A percentile compares a stretch with the other conserved stretches of the same genome.
These are phyloP conservation scores for Crossaster papposus DNA, from an alignment of 53 echinoderm and acorn worm species.

Conservation along the genomic window DNA sequence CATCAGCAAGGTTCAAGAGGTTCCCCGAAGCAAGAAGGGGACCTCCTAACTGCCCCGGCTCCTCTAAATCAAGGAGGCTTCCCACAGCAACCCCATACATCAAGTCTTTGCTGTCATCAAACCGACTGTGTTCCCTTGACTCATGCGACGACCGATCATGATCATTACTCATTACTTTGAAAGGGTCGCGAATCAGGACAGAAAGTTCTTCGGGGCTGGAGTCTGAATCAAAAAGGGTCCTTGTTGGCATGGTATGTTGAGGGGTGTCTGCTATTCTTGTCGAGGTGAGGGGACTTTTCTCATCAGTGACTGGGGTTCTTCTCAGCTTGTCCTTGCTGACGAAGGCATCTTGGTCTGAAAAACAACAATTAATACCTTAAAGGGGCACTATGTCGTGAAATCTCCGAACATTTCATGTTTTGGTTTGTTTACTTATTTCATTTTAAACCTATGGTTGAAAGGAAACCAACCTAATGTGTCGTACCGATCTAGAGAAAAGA, in stretches of 20 bases:
- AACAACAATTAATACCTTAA: neutral
- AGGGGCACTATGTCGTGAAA: too few species aligned
- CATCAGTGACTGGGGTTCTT: constrained; percentile 69
- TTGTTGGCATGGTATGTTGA: constrained; percentile 22
- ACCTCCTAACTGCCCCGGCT: constrained; percentile 15
- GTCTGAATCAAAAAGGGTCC: constrained; percentile 42
- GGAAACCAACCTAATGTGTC: too few species aligned
- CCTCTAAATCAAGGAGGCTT: constrained; percentile 32
- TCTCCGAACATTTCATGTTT: too few species aligned
- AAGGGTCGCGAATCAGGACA: neutral
- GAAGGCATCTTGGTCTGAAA: constrained; percentile 82
- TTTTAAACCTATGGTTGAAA: too few species aligned
- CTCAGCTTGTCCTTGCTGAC: constrained; percentile 79
- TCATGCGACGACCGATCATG: neutral
- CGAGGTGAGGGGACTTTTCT: constrained; percentile 11
- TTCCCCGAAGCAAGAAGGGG: neutral
- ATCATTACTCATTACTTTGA: neutral
- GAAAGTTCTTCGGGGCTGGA: constrained; percentile 2
- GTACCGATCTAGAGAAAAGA: too few species aligned
- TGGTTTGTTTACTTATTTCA: too few species aligned
- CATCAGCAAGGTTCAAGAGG: neutral
- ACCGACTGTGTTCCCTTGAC: neutral
- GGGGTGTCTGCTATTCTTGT: constrained; percentile 3
- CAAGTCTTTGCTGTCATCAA: neutral
- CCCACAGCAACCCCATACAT: neutral